These are phyloP conservation scores for Crossocerus cetratus DNA, from an alignment of 2,888 invertebrate species.

Conservation along the genomic window DNA sequence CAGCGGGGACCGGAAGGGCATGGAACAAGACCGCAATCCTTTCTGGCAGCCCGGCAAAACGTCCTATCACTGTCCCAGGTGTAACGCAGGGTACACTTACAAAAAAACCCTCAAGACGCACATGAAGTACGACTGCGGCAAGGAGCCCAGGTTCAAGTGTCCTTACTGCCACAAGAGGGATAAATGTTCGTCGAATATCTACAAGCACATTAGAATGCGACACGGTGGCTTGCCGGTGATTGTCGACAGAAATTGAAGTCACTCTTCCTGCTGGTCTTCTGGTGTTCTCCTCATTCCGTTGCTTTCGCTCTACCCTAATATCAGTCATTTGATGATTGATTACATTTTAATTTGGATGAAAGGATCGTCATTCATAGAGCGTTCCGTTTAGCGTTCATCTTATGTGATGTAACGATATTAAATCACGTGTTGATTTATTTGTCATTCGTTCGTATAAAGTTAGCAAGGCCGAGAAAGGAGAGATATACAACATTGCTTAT, in stretches of 20 bases:
- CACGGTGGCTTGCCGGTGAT: conserved; percentile 71
- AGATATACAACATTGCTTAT: too few species aligned
- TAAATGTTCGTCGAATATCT: conserved; percentile 79
- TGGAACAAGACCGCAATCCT: conserved; percentile 60
- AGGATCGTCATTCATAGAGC: too few species aligned
- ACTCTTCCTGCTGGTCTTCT: neutral
- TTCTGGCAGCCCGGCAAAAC: conserved; percentile 66
- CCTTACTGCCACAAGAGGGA: conserved; percentile 77
- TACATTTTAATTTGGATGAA: too few species aligned
- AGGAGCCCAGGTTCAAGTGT: conserved; percentile 77
- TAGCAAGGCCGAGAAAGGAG: too few species aligned
- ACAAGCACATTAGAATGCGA: conserved; percentile 72
- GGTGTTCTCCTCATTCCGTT: neutral
- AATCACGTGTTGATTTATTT: too few species aligned
- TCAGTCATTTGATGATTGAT: too few species aligned
- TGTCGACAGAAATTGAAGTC: conserved; percentile 65
- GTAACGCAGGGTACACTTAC: conserved; percentile 75
- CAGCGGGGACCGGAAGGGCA: conserved; percentile 29
- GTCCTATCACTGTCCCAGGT: conserved; percentile 75
- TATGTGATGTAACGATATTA: too few species aligned
- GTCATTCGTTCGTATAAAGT: too few species aligned
- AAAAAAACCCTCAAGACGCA: conserved; percentile 77
- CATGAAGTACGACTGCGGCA: conserved; percentile 77
- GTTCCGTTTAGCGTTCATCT: too few species aligned
- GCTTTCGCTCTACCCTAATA: neutral